Evolutionary conservation across 2,888 invertebrate species (phyloP).

Genomic region (Sarcophaga rosellei): DNA sequence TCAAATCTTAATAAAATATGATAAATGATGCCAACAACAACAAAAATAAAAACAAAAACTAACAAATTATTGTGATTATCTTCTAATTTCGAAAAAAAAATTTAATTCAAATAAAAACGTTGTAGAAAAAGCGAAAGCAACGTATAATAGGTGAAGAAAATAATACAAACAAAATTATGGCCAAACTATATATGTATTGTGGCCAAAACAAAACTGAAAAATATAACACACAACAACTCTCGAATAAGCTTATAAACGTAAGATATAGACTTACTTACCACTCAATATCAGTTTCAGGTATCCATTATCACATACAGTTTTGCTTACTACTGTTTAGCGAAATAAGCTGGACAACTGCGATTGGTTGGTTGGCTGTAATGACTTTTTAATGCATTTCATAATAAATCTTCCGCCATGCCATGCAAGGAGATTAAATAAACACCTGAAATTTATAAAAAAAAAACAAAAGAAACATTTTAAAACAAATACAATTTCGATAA

Average conservation of each 20-base stretch:
- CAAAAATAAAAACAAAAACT: background rate
- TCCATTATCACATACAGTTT: background rate
- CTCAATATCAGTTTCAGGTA: background rate
- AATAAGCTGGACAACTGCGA: background rate
- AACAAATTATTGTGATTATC: slow-evolving; percentile 56
- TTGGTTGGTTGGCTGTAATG: slow-evolving; percentile 33
- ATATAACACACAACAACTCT: background rate
- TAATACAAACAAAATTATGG: background rate
- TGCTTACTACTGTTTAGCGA: background rate
- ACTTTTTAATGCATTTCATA: slow-evolving; percentile 64
- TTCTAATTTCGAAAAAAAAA: slow-evolving; percentile 46
- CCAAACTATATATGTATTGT: too few species aligned
- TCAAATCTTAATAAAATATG: slow-evolving; percentile 15
- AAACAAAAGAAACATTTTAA: slow-evolving; percentile 8
- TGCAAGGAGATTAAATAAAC: slow-evolving; percentile 50
- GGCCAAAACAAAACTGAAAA: slow-evolving; percentile 15
- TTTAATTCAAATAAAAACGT: background rate
- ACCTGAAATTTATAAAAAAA: slow-evolving; percentile 49
- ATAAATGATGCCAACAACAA: slow-evolving; percentile 50
- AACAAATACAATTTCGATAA: background rate
- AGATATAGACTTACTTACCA: slow-evolving; percentile 38
- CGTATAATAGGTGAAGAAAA: slow-evolving; percentile 5
- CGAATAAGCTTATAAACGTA: slow-evolving; percentile 34
- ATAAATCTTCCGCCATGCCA: slow-evolving; percentile 58
- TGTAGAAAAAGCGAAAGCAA: background rate